A percentile compares a stretch with the other conserved stretches of the same genome.
Conservation (phyloP, 2,888 invertebrate genomes). For the Resseliella maxima region DNA sequence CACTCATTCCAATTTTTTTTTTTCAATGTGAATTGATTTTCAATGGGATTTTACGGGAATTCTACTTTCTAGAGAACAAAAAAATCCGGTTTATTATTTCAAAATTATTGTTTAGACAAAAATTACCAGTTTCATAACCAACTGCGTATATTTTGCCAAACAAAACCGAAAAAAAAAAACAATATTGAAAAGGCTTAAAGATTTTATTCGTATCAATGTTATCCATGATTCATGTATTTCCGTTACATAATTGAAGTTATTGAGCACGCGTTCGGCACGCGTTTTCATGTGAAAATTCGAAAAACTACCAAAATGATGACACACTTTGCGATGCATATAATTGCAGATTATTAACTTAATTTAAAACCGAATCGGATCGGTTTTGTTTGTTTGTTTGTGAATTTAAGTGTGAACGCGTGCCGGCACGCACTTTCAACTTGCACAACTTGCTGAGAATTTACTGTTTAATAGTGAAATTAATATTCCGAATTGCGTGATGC, state of each 20-base stretch:
- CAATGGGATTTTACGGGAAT: background rate
- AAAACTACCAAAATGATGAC: background rate
- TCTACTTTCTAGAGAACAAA: background rate
- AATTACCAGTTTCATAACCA: background rate
- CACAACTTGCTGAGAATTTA: background rate
- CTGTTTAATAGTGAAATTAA: no score
- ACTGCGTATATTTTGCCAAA: no score
- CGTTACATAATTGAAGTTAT: constrained; percentile 25
- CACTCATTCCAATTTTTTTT: no score
- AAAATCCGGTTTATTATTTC: background rate
- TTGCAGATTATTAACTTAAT: background rate
- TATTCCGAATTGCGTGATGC: no score
- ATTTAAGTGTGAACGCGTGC: constrained; percentile 45
- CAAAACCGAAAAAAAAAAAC: background rate
- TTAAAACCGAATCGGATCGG: background rate
- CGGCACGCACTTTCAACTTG: background rate
- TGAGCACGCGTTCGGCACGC: background rate
- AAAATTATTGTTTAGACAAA: background rate
- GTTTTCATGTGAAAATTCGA: background rate
- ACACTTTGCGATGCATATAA: background rate
- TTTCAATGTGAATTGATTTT: background rate
- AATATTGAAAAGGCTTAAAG: background rate
- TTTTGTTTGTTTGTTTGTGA: background rate
- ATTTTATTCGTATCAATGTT: background rate
- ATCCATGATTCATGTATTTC: background rate